Base-by-base conservation (phyloP, 1,140 invertebrate genomes). In the Danaus melanippus region DNA sequence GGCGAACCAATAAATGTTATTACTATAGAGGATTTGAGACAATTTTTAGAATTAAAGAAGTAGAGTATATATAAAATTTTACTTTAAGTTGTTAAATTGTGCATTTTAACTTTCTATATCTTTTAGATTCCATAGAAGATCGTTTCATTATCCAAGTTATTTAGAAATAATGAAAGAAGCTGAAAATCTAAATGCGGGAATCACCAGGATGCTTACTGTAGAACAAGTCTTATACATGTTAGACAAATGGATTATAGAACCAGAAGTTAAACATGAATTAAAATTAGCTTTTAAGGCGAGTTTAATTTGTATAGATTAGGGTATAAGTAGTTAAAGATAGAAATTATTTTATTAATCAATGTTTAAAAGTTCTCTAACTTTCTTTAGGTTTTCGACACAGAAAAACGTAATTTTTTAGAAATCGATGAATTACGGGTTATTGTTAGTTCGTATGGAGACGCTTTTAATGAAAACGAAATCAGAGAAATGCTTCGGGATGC, bases 181-280 rank as follows among this genome's bases (percentile, higher is more conserved):
- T 10, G 81, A 84, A 59, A 63, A 64, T 39, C 66, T 83, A 53
- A 74, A 76, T 64, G 76, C 74, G 15, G 75, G 66, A 17, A 44
- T 60, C 9, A 66, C 62, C 17, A 71, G 71, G 68, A 58, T 79
- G 51, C 55, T 86, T 42, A 81, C 74, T 7, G 71, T 70, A 61
- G 72, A 84, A 9, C 79, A 86, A 68, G 50, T 83, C 52, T 72
- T 84, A 56, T 83, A 77, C 46, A 71, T 84, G 47, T 67, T 86
- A 52, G 59, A 79, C 56, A 69, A 68, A 66, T 79, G 73, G 67
- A 56, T 79, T 9, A 44, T 67, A 46, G 58, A 71, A 54, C 67
- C 79, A 41, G 60, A 74, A 8, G 56, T 86, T 32, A 83, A 71
- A 66, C 79, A 86, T 58, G 80, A 86, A 67, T 50, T 86, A 58